Percentiles rank a stretch among this genome's conserved stretches.
These are phyloP conservation scores for Hirundichthys speculiger DNA, from an alignment of 2,113 vertebrate species.

Conservation along the genomic window DNA sequence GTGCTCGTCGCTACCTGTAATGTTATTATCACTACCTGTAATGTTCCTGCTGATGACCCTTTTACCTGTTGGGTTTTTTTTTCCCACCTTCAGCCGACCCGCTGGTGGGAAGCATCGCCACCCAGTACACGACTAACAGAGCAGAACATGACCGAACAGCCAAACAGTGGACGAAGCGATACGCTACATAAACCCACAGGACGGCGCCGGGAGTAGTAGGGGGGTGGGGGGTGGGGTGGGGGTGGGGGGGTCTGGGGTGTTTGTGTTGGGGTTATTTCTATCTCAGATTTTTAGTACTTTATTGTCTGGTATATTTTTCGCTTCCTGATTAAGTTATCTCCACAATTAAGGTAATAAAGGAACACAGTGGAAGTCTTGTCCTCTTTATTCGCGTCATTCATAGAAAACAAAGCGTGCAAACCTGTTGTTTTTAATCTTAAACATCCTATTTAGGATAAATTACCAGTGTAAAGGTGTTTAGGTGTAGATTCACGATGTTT, in stretches of 20 bases:
- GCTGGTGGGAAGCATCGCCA: slow-evolving; percentile 96
- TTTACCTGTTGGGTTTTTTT: not conserved
- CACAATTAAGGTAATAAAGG: slow-evolving; percentile 89
- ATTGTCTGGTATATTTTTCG: slow-evolving; percentile 84
- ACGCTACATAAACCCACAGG: slow-evolving; percentile 91
- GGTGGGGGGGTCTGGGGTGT: slow-evolving; percentile 48
- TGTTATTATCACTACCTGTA: not conserved
- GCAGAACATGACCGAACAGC: slow-evolving; percentile 96
- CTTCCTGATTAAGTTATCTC: slow-evolving; percentile 95
- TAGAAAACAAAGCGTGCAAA: too few relatives aligned
- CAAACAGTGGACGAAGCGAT: slow-evolving; percentile 98
- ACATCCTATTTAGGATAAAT: too few relatives aligned
- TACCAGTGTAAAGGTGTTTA: too few relatives aligned
- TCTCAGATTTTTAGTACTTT: slow-evolving; percentile 98
- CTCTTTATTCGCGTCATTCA: not conserved
- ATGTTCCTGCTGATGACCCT: not conserved
- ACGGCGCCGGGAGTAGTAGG: slow-evolving; percentile 65
- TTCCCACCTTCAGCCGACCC: slow-evolving; percentile 86
- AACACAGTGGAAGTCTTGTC: slow-evolving; percentile 75
- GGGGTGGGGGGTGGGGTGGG: slow-evolving; percentile 34
- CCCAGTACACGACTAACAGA: slow-evolving; percentile 98
- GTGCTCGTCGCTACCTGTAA: too few relatives aligned
- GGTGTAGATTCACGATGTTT: too few relatives aligned
- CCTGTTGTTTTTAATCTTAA: too few relatives aligned
- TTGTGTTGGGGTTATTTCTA: slow-evolving; percentile 85